Evolutionary conservation across 2,888 invertebrate genomes (phyloP), one percentile per base, ranked within the genome.

Genomic region (Meghimatium bilineatum): DNA sequence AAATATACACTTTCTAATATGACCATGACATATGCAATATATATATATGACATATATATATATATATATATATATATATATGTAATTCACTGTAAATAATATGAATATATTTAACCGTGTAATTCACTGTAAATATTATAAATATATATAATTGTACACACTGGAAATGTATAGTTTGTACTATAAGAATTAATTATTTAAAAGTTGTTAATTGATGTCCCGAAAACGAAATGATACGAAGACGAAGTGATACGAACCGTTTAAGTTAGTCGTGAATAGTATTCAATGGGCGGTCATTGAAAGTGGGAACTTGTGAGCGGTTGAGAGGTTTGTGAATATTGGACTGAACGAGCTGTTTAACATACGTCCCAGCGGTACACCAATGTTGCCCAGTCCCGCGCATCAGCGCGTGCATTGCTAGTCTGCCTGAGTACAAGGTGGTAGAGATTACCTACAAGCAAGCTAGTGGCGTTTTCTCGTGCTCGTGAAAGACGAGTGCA

Each of bases 381-480:
- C n/a, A 14, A 56, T 49, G 75, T n/a, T 60, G 52, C 60, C 60
- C n/a, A 56, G 60, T 26, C 74, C 49, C 76, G 60, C 75, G 56
- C 75, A 32, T 52, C 52, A 34, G 75, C 75, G 17, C 63, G 76
- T 76, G 60, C 36, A 76, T 56, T 76, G 76, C 76, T 60, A 34
- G 76, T 60, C 76, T 56, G 76, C 36, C 32, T 34, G 56, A 52
- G 32, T 76, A 60, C 36, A 76, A 76, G 76, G 76, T 76, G 76
- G 76, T 36, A 76, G 38, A 76, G 38, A 76, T 76, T 76, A 76
- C 63, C 76, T 60, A 63, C 60, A 26, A 76, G 63, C 60, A 76
- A 36, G 36, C 26, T 36, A 38, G 74, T 34, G 72, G 74, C n/a
- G n/a, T 49, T 32, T n/a, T 36, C 32, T 44, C 44, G 5, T 38